phyloP scores from a whole-genome alignment of 2,113 vertebrate genomes.

The Corythornis cristatus region DNA sequence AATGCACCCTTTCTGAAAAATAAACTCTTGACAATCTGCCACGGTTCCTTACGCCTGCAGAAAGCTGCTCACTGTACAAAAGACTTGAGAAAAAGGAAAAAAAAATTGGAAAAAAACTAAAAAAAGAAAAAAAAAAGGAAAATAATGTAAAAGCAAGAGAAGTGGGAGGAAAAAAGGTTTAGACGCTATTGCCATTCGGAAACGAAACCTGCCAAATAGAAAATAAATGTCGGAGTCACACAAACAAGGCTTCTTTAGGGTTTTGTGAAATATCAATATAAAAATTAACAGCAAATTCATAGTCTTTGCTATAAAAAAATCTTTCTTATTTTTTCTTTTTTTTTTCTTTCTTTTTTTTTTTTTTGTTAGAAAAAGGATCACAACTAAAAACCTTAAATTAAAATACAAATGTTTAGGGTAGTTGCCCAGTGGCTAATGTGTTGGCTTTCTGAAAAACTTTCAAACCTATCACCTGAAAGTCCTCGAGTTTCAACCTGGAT shows the following conservation, averaged over 20 bases:
- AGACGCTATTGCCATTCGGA: conserved; percentile 55
- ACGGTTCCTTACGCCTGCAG: background rate
- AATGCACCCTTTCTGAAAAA: conserved; percentile 32
- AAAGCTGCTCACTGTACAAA: conserved; percentile 61
- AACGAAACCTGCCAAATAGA: conserved; percentile 68
- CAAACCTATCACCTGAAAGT: conserved; percentile 27
- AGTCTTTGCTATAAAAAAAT: conserved; percentile 76
- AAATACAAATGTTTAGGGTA: conserved; percentile 77
- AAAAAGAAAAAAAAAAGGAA: background rate
- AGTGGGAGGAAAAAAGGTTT: conserved; percentile 37
- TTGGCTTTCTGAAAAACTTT: conserved; percentile 65
- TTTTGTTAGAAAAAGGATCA: conserved; percentile 70
- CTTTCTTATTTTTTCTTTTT: no score
- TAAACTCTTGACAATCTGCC: background rate
- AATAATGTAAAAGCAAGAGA: conserved; percentile 52
- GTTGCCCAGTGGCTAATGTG: conserved; percentile 74
- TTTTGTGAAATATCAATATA: conserved; percentile 71
- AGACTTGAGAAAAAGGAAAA: background rate
- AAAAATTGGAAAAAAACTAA: background rate
- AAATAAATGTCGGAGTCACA: conserved; percentile 71
- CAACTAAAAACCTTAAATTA: conserved; percentile 69
- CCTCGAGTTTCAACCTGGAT: conserved; percentile 50
- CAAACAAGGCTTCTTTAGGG: conserved; percentile 67
- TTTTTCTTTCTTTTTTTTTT: background rate
- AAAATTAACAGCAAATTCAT: conserved; percentile 78